Evolutionary conservation across 2,888 invertebrate species (phyloP).

Genomic region (Drosophila seclusa): DNA sequence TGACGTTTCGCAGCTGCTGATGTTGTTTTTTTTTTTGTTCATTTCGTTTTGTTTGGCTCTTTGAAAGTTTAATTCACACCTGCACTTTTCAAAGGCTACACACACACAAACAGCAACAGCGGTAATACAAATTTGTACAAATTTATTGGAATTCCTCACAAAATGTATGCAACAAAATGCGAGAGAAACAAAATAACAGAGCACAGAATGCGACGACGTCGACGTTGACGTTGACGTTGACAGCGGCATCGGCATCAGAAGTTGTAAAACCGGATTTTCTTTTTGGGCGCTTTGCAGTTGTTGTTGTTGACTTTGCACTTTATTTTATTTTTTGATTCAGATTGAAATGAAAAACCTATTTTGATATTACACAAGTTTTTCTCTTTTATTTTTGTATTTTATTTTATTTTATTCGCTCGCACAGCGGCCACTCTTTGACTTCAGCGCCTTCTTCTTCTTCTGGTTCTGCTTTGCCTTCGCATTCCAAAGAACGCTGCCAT

Average conservation of each 20-base stretch:
- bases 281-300: slow-evolving; percentile 67
- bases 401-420: slow-evolving; percentile 24
- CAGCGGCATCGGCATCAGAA: slow-evolving; percentile 48
- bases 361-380: slow-evolving; percentile 45
- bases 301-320: slow-evolving; percentile 75
- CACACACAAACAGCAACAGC: neutral
- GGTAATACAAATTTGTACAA: slow-evolving; percentile 25
- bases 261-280: slow-evolving; percentile 82
- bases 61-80: slow-evolving; percentile 62
- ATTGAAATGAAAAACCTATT: slow-evolving; percentile 61
- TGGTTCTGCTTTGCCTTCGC: slow-evolving; percentile 43
- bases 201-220: slow-evolving; percentile 45
- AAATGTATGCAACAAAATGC: slow-evolving; percentile 39
- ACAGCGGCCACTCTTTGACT: slow-evolving; percentile 20
- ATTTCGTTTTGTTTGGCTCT: slow-evolving; percentile 37
- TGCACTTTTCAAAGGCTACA: slow-evolving; percentile 43
- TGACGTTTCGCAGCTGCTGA: slow-evolving; percentile 56
- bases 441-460: slow-evolving; percentile 11
- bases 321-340: slow-evolving; percentile 50
- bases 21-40: slow-evolving; percentile 23
- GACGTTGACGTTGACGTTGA: slow-evolving; percentile 13
- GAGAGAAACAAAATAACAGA: slow-evolving; percentile 13
- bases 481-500: slow-evolving; percentile 64
- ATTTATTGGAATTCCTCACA: slow-evolving; percentile 48
- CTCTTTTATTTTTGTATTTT: slow-evolving; percentile 4